Evolutionary conservation across 2,888 invertebrate genomes (phyloP).

Genomic region (Drosophila bunnanda): DNA sequence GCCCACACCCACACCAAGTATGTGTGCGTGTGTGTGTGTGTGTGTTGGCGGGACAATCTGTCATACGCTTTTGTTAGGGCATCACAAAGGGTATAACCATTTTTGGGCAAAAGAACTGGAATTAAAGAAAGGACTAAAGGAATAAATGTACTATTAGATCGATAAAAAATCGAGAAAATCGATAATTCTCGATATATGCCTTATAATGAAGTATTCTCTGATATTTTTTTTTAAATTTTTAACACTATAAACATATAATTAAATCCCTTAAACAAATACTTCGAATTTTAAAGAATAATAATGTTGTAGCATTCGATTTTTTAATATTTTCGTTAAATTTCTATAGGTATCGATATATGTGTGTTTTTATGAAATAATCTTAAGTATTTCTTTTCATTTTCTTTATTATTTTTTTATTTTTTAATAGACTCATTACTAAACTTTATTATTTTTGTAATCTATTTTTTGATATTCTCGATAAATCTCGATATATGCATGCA

Average conservation of each 20-base stretch:
- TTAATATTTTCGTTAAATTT: neutral
- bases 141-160: no score
- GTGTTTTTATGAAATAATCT: neutral
- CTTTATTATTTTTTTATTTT: neutral
- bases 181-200: neutral
- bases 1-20: constrained; percentile 5
- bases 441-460: no score
- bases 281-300: neutral
- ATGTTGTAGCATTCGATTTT: neutral
- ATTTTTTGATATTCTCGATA: no score
- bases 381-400: neutral
- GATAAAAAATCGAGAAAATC: neutral
- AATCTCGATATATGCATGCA: no score
- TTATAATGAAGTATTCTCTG: no score
- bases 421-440: no score
- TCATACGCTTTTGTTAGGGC: constrained; percentile 34
- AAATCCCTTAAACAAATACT: neutral
- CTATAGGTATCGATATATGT: neutral
- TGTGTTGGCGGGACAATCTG: constrained; percentile 27
- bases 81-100: neutral
- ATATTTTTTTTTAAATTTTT: neutral
- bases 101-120: neutral
- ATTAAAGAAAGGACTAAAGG: neutral
- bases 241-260: no score
- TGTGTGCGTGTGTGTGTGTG: constrained; percentile 2